Evolutionary conservation across 1,140 invertebrate species (phyloP).

Genomic region (Halesus radiatus): DNA sequence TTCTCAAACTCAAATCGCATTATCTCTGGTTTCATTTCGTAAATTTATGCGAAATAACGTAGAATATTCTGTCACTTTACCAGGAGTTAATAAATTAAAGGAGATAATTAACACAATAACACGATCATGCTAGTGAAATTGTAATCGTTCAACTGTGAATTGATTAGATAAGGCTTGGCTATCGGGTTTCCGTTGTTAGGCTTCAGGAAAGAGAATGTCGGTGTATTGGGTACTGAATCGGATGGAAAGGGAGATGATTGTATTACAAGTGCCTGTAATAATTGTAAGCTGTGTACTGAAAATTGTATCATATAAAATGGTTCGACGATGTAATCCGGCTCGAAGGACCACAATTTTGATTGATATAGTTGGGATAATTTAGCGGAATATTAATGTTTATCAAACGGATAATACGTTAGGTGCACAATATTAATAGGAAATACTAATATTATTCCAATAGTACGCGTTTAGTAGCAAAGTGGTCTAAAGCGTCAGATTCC

Average conservation of each 20-base stretch:
- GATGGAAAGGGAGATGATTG: background rate
- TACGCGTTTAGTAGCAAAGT: too few relatives aligned
- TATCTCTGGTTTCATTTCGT: too few relatives aligned
- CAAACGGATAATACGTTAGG: too few relatives aligned
- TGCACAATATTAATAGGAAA: too few relatives aligned
- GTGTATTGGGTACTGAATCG: background rate
- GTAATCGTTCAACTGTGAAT: background rate
- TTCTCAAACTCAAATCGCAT: too few relatives aligned
- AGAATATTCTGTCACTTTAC: too few relatives aligned
- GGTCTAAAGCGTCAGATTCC: too few relatives aligned
- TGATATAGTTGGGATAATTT: background rate
- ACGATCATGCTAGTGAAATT: background rate
- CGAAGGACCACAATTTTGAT: background rate
- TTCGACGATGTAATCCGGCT: background rate
- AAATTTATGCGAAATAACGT: too few relatives aligned
- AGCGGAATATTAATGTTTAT: too few relatives aligned
- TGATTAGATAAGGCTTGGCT: background rate
- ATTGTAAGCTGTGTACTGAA: background rate
- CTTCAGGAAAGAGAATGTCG: background rate
- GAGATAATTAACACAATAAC: constrained; percentile 13
- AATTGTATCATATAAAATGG: background rate
- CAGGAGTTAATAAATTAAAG: background rate
- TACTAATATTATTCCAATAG: too few relatives aligned
- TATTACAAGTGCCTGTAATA: too few relatives aligned
- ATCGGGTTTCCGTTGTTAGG: background rate